Percentiles rank a stretch among this genome's conserved stretches.
Conservation (phyloP, 2,888 invertebrate species). For the Drosophila rellima region DNA sequence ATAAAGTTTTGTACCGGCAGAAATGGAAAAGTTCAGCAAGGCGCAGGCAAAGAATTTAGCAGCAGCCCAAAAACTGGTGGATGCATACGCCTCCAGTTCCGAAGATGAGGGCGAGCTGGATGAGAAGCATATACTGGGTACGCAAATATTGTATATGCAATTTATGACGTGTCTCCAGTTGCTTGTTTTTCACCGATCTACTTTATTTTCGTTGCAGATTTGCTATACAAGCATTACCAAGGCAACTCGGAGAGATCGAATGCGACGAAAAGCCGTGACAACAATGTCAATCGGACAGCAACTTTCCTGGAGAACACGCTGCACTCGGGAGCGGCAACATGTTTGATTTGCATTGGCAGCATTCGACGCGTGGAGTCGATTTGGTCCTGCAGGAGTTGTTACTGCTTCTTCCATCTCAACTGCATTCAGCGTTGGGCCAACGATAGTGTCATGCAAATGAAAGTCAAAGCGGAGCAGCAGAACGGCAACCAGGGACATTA, state of each 20-base stretch:
- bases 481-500: slow-evolving; percentile 86
- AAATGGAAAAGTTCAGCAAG: slow-evolving; percentile 73
- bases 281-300: slow-evolving; percentile 45
- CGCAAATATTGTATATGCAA: neutral
- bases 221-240: slow-evolving; percentile 87
- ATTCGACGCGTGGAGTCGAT: slow-evolving; percentile 93
- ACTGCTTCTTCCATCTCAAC: slow-evolving; percentile 93
- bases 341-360: slow-evolving; percentile 95
- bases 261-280: slow-evolving; percentile 4
- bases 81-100: slow-evolving; percentile 87
- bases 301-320: slow-evolving; percentile 91
- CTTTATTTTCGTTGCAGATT: slow-evolving; percentile 79
- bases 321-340: slow-evolving; percentile 92
- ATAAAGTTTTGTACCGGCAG: slow-evolving; percentile 22
- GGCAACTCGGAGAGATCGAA: slow-evolving; percentile 12
- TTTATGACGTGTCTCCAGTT: slow-evolving; percentile 56
- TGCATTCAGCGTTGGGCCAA: slow-evolving; percentile 97
- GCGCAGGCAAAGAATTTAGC: slow-evolving; percentile 86
- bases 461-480: slow-evolving; percentile 87
- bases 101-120: slow-evolving; percentile 87
- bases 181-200: neutral
- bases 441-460: slow-evolving; percentile 92
- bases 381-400: slow-evolving; percentile 95
- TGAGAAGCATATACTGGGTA: slow-evolving; percentile 86
- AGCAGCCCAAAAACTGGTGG: slow-evolving; percentile 86